A percentile compares a stretch with the other conserved stretches of the same genome.
Evolutionary conservation across 2,888 invertebrate genomes (phyloP).

Genomic region (Drosophila pseudotalamancana): DNA sequence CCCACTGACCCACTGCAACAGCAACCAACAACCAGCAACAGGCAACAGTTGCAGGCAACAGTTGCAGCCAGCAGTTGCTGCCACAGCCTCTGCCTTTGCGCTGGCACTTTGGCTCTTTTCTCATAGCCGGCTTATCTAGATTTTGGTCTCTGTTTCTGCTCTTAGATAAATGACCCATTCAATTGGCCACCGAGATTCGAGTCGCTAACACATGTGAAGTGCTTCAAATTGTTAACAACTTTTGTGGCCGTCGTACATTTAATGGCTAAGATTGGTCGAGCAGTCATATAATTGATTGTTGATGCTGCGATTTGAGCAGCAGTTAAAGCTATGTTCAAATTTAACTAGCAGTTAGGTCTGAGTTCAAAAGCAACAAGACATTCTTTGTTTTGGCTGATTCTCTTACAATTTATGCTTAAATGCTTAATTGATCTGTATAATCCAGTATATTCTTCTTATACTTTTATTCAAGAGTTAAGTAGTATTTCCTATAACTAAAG

Average conservation of each 20-base stretch:
- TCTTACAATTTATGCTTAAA: too few species aligned
- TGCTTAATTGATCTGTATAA: too few species aligned
- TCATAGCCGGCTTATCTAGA: constrained; percentile 51
- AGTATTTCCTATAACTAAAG: too few species aligned
- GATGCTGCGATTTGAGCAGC: constrained; percentile 1
- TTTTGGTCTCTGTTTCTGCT: constrained; percentile 15
- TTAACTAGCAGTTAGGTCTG: background rate
- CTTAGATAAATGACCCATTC: constrained; percentile 41
- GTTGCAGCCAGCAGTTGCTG: background rate
- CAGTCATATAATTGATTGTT: background rate
- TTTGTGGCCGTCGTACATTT: constrained; percentile 4
- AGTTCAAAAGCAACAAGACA: too few species aligned
- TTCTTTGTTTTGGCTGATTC: too few species aligned
- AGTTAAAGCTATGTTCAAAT: background rate
- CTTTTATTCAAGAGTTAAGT: too few species aligned
- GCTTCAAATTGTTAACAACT: constrained; percentile 24
- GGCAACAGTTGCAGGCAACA: background rate
- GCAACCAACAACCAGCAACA: constrained; percentile 6
- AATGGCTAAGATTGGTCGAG: background rate
- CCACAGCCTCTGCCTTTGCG: constrained; percentile 17
- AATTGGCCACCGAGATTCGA: constrained; percentile 15
- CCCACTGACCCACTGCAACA: constrained; percentile 63
- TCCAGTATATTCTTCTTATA: too few species aligned
- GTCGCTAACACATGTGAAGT: constrained; percentile 4
- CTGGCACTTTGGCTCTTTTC: constrained; percentile 32